Conservation (phyloP, 2,797 vertebrate species). For the Syngnathus acus region DNA sequence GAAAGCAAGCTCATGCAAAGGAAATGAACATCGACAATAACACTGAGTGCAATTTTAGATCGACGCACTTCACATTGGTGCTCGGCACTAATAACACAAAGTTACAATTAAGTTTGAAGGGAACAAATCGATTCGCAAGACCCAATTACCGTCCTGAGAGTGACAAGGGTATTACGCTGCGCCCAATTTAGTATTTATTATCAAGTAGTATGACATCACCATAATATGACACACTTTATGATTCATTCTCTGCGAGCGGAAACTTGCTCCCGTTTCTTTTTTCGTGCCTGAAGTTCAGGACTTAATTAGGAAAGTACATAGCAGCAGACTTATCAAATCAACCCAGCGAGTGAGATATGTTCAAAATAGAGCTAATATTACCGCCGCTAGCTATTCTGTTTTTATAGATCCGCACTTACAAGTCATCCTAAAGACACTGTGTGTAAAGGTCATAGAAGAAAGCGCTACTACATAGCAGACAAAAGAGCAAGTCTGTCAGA, state of each 20-base stretch:
- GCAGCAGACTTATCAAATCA: conserved; percentile 16
- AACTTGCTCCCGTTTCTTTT: conserved; percentile 22
- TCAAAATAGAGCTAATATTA: conserved; percentile 5
- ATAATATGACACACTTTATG: conserved; percentile 23
- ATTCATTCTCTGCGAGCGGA: conserved; percentile 41
- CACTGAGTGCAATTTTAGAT: neutral
- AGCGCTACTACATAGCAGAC: conserved; percentile 45
- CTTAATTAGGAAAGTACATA: conserved; percentile 8
- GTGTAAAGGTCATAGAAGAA: conserved; percentile 53
- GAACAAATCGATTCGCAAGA: conserved; percentile 35
- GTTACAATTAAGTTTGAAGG: conserved; percentile 24
- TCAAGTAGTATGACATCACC: conserved; percentile 38
- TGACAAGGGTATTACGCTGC: conserved; percentile 13
- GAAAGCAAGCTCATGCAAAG: neutral
- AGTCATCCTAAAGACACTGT: conserved; percentile 32
- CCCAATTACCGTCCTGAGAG: conserved; percentile 26
- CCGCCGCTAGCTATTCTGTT: conserved; percentile 10
- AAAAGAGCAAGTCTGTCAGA: conserved; percentile 63
- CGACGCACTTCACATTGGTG: neutral
- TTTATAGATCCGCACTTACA: neutral
- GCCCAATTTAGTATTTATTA: conserved; percentile 34
- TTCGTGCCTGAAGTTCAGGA: conserved; percentile 9
- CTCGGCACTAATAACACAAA: conserved; percentile 12
- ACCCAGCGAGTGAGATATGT: neutral
- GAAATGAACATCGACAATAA: neutral